Base-by-base conservation (phyloP, 53 echinoderm and acorn worm species). In the Arbacia lixula region DNA sequence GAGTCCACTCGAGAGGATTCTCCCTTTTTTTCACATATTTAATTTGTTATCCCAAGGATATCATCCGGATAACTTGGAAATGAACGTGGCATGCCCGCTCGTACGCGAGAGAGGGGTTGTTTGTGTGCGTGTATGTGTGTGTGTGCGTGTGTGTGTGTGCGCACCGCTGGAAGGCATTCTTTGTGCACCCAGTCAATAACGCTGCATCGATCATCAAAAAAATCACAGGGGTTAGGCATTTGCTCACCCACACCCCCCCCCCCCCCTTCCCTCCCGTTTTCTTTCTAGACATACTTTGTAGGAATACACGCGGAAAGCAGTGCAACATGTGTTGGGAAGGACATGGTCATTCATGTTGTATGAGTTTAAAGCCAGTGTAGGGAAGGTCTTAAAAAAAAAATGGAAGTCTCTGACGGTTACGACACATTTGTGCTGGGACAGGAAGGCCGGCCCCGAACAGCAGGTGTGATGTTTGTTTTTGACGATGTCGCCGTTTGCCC, bases 121-220 rank as follows among this genome's bases (percentile, higher is more conserved):
- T 69, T 69, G 69, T 69, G 69, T 69, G 69, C 21, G n/a, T n/a
- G n/a, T n/a, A n/a, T n/a, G 27, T 26, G 28, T 43, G 43, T 41
- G 41, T 43, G 24, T 27, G 26, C 2, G 27, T 26, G 39, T 26
- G 40, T 69, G 69, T 69, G 40, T 69, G 69, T 69, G 69, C 43
- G 69, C 21, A 21, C 69, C 42, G 69, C 69, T 27, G 69, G 69
- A 42, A 43, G 69, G 69, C 69, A 43, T 69, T 69, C 40, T 69
- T 69, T 43, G 26, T 14, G 16, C 4, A 43, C 69, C 43, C 40
- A 27, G 43, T 69, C 69, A 69, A 69, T 69, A 69, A 69, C 43
- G n/a, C 46, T 26, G 11, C 69, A 69, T 69, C 36, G 69, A 69
- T 69, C 42, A 29, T 69, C 43, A 40, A 69, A 69, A n/a, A 69